These are phyloP conservation scores for Reticulitermes speratus DNA, from an alignment of 1,140 invertebrate species.

Conservation along the genomic window DNA sequence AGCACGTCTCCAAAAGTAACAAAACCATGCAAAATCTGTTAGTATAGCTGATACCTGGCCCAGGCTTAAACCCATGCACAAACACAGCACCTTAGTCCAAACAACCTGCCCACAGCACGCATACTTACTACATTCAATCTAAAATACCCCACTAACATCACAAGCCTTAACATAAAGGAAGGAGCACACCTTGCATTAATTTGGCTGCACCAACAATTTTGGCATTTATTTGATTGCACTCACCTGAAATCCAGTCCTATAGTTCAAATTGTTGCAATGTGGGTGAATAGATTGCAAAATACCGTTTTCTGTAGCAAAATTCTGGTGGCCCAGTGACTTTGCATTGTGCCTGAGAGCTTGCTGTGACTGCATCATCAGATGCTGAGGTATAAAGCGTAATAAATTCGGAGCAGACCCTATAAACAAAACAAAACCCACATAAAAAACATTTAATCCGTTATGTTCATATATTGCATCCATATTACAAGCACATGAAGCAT, in stretches of 20 bases:
- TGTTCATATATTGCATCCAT: neutral
- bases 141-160: no score
- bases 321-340: neutral
- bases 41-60: no score
- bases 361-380: slow-evolving; percentile 20
- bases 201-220: no score
- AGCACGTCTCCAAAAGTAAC: no score
- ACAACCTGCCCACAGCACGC: no score
- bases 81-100: no score
- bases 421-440: neutral
- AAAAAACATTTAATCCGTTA: neutral
- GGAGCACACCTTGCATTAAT: no score
- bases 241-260: slow-evolving; percentile 4
- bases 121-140: no score
- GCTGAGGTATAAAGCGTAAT: slow-evolving; percentile 25
- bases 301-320: neutral
- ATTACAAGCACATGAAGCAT: neutral
- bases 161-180: no score
- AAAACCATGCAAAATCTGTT: no score
- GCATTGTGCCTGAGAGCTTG: slow-evolving; percentile 2
- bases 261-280: neutral
- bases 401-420: slow-evolving; percentile 25
- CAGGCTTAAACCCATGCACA: no score
- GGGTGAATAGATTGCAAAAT: neutral
- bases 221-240: neutral